phyloP scores from a whole-genome alignment of 2,888 invertebrate genomes.

The Sinodicranocentrus sp. region DNA sequence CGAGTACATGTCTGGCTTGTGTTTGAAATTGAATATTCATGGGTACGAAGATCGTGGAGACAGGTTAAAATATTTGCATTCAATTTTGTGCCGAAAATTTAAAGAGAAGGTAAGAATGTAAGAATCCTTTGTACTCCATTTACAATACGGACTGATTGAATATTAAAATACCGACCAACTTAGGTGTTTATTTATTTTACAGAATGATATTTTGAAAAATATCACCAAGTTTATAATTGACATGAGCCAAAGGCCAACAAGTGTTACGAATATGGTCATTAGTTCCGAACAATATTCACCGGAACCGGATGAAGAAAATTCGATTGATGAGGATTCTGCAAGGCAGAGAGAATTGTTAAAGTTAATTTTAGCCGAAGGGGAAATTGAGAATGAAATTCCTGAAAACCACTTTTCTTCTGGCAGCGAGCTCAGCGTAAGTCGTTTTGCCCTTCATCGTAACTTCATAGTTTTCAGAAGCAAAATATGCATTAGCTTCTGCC shows the following conservation, averaged over 20 bases:
- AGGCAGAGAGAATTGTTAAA: constrained; percentile 25
- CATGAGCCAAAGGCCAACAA: constrained; percentile 67
- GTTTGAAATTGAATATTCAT: constrained; percentile 67
- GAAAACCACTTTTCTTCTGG: constrained; percentile 52
- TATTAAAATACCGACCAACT: too few relatives aligned
- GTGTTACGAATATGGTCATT: constrained; percentile 30
- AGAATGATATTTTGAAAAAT: constrained; percentile 66
- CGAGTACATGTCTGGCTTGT: constrained; percentile 51
- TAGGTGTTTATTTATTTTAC: too few relatives aligned
- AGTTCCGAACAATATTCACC: constrained; percentile 33
- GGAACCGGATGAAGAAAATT: constrained; percentile 50
- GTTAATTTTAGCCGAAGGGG: constrained; percentile 52
- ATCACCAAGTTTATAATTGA: constrained; percentile 66
- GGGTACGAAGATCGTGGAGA: constrained; percentile 67
- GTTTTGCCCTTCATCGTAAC: too few relatives aligned
- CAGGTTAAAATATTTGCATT: constrained; percentile 65
- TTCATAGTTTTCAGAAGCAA: too few relatives aligned
- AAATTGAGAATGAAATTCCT: constrained; percentile 33
- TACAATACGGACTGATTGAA: too few relatives aligned
- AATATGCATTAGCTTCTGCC: too few relatives aligned
- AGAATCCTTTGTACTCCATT: too few relatives aligned
- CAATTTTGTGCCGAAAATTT: constrained; percentile 51
- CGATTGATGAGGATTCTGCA: constrained; percentile 37
- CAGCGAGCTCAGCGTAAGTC: constrained; percentile 70
- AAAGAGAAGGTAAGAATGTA: constrained; percentile 61